Evolutionary conservation across 2,113 vertebrate species (phyloP).

Genomic region (Alligator sinensis): DNA sequence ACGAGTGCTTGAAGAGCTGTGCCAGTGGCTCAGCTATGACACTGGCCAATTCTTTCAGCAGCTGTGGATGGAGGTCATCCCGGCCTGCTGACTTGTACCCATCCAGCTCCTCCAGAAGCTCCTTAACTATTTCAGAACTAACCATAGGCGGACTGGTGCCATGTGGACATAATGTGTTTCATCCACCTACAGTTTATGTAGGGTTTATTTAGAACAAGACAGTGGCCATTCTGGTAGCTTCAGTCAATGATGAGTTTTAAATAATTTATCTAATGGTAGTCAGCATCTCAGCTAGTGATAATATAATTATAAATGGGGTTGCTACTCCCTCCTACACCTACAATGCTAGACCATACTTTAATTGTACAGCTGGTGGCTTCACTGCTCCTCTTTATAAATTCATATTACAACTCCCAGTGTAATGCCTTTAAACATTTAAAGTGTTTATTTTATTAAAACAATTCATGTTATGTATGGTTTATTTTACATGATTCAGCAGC

Average conservation of each 20-base stretch:
- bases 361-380: conserved; percentile 63
- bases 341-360: conserved; percentile 44
- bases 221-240: not conserved
- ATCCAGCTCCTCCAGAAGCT: not conserved
- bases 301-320: conserved; percentile 60
- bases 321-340: conserved; percentile 55
- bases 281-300: conserved; percentile 58
- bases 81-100: too few relatives aligned
- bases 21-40: too few relatives aligned
- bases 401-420: conserved; percentile 40
- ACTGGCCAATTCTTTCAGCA: too few relatives aligned
- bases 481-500: conserved; percentile 54
- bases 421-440: conserved; percentile 50
- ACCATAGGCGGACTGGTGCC: not conserved
- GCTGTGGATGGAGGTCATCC: too few relatives aligned
- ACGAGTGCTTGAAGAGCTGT: too few relatives aligned
- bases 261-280: conserved; percentile 44
- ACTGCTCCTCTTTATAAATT: conserved; percentile 20
- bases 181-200: conserved; percentile 25
- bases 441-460: conserved; percentile 27
- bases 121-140: not conserved
- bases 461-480: conserved; percentile 1
- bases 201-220: conserved; percentile 18
- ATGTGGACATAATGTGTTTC: not conserved
- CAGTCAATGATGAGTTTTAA: conserved; percentile 46